phyloP scores from a whole-genome alignment of 2,797 vertebrate genomes.

The Mareca penelope region DNA sequence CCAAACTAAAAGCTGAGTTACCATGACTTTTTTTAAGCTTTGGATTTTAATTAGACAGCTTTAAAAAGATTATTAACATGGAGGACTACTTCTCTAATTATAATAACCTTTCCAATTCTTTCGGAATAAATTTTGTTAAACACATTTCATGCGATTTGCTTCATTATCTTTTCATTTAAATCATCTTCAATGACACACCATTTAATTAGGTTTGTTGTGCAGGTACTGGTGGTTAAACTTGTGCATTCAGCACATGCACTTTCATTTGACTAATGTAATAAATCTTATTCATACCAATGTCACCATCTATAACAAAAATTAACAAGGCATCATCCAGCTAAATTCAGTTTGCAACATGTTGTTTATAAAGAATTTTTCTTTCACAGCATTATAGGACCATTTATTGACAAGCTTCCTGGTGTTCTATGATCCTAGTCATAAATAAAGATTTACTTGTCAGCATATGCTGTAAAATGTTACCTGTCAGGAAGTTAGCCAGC shows the following conservation, averaged over 20 bases:
- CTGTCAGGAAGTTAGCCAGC: constrained; percentile 24
- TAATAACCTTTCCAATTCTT: constrained; percentile 60
- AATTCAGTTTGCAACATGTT: constrained; percentile 4
- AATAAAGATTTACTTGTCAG: constrained; percentile 59
- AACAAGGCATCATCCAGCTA: constrained; percentile 54
- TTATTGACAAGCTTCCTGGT: neutral
- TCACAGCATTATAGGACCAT: neutral
- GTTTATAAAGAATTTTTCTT: constrained; percentile 12
- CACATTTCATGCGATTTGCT: constrained; percentile 59
- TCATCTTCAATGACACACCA: constrained; percentile 57
- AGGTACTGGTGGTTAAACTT: constrained; percentile 50
- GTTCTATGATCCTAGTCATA: neutral
- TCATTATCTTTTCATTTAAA: constrained; percentile 74
- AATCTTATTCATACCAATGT: constrained; percentile 60
- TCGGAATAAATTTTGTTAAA: constrained; percentile 63
- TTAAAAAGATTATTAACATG: constrained; percentile 40
- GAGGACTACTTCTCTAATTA: constrained; percentile 46
- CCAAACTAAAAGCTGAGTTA: neutral
- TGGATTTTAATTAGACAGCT: constrained; percentile 13
- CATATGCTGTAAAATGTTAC: constrained; percentile 38
- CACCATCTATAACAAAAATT: constrained; percentile 66
- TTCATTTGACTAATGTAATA: constrained; percentile 59
- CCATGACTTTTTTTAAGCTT: neutral
- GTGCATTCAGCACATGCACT: constrained; percentile 41
- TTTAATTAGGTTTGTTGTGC: constrained; percentile 70